phyloP scores from a whole-genome alignment of 2,113 vertebrate genomes.

The Pterocles burchelli region DNA sequence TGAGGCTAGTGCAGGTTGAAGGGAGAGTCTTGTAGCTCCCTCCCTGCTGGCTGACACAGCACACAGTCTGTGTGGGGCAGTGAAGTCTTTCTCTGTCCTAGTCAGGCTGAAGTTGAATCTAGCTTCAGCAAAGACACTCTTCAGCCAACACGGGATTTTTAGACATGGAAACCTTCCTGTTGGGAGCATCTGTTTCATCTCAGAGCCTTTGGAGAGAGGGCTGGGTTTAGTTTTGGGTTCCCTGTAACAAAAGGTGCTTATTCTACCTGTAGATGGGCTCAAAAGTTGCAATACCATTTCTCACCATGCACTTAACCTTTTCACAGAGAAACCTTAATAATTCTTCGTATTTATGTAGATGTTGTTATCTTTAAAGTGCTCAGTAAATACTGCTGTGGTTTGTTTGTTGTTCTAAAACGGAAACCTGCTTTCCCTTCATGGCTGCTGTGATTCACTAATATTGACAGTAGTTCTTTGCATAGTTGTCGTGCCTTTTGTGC shows the following conservation, averaged over 20 bases:
- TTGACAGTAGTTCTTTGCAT: background rate
- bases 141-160: background rate
- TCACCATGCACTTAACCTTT: constrained; percentile 24
- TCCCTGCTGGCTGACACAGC: background rate
- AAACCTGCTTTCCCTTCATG: background rate
- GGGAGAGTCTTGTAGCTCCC: background rate
- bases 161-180: background rate
- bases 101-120: background rate
- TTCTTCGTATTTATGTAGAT: background rate
- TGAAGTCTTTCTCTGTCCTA: background rate
- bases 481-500: background rate
- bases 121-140: background rate
- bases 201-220: background rate
- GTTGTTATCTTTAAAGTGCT: background rate
- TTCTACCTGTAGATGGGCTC: background rate
- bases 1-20: background rate
- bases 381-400: background rate
- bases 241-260: constrained; percentile 35
- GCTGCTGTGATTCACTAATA: constrained; percentile 8
- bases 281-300: background rate
- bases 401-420: background rate
- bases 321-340: constrained; percentile 43
- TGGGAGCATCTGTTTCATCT: background rate
- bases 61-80: background rate
- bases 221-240: background rate